Conservation (phyloP, 1,140 invertebrate genomes). For the Drosophila sp. region DNA sequence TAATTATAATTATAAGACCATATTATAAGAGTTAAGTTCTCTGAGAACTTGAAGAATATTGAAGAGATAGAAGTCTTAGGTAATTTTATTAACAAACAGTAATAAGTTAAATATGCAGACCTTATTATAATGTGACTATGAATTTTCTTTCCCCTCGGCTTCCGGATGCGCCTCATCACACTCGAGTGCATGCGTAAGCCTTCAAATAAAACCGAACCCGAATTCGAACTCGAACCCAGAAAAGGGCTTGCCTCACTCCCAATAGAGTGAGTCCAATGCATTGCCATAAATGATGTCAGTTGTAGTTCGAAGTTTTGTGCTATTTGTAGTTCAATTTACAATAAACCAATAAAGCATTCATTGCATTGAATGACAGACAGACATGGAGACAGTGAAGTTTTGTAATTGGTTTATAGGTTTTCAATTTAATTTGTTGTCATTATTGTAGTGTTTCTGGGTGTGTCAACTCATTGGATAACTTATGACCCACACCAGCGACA, state of each 20-base stretch:
- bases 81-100: no score
- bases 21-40: no score
- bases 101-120: no score
- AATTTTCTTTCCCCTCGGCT: neutral
- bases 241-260: constrained; percentile 64
- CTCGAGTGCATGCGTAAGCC: constrained; percentile 63
- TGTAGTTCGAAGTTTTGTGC: constrained; percentile 44
- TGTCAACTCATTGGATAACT: constrained; percentile 49
- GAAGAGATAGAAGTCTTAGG: no score
- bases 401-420: constrained; percentile 77
- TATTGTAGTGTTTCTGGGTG: constrained; percentile 54
- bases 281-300: constrained; percentile 67
- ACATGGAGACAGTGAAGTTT: constrained; percentile 43
- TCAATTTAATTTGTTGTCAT: constrained; percentile 23
- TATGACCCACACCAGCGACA: constrained; percentile 47
- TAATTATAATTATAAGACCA: no score
- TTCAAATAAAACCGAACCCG: constrained; percentile 66
- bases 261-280: constrained; percentile 31
- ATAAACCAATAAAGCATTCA: constrained; percentile 53
- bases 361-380: constrained; percentile 46
- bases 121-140: neutral
- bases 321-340: constrained; percentile 57
- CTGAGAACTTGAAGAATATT: no score
- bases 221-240: constrained; percentile 32
- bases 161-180: constrained; percentile 64